Conservation (phyloP, 2,113 vertebrate genomes). For the Bufo bufo region DNA sequence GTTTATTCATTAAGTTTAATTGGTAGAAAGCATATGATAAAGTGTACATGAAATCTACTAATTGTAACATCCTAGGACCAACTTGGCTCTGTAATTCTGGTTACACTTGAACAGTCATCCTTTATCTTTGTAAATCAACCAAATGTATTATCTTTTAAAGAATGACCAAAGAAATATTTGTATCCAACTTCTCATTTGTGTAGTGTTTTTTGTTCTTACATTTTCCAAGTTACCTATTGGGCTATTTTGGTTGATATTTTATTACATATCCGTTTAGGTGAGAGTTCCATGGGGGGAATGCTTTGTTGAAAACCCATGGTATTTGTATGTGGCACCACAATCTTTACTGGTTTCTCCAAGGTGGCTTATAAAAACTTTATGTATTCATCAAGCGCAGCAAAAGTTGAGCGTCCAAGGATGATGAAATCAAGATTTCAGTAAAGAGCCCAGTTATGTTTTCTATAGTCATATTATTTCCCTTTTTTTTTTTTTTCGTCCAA, state of each 20-base stretch:
- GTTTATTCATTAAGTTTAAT: neutral
- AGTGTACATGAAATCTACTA: constrained; percentile 19
- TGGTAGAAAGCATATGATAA: neutral
- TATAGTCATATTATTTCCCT: too few species aligned
- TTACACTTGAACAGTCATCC: constrained; percentile 32
- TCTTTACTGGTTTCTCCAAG: neutral
- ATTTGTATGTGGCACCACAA: too few species aligned
- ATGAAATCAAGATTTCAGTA: neutral
- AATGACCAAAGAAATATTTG: constrained; percentile 54
- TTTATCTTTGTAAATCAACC: constrained; percentile 41
- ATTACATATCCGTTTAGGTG: neutral
- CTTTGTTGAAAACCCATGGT: neutral
- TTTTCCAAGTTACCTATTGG: neutral
- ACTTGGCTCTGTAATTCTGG: constrained; percentile 40
- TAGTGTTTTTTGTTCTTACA: neutral
- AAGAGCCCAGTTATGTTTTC: too few species aligned
- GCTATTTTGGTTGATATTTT: neutral
- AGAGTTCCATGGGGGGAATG: neutral
- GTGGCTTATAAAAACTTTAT: neutral
- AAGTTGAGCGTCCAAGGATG: neutral
- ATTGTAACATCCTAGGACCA: constrained; percentile 8
- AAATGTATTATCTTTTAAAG: constrained; percentile 42
- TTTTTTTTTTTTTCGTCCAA: too few species aligned
- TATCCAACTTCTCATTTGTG: constrained; percentile 17
- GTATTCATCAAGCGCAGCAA: neutral